Evolutionary conservation across 2,113 vertebrate species (phyloP).

Genomic region (Origma solitaria): DNA sequence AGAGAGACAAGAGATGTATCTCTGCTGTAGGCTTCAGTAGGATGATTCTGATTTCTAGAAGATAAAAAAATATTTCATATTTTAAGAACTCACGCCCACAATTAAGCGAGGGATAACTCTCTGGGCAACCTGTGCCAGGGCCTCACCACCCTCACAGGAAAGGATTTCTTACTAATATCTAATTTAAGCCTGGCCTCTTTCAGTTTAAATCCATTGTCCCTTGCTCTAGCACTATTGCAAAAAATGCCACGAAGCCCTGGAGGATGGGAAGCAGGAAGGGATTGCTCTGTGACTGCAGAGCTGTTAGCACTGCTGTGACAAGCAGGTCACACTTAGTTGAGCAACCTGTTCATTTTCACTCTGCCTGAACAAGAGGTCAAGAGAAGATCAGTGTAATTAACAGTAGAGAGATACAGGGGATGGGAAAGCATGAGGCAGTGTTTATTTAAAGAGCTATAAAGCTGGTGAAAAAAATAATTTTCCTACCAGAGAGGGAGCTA

Average conservation of each 20-base stretch:
- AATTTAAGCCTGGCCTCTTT: background rate
- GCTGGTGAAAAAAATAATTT: background rate
- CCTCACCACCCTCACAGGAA: background rate
- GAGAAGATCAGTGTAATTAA: background rate
- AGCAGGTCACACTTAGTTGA: background rate
- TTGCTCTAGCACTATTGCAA: background rate
- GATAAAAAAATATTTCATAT: background rate
- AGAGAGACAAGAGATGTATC: background rate
- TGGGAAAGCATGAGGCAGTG: background rate
- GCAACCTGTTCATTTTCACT: background rate
- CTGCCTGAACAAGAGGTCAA: background rate
- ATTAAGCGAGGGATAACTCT: background rate
- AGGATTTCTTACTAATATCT: background rate
- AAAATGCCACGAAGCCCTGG: background rate
- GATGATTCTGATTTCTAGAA: background rate
- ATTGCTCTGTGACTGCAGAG: background rate
- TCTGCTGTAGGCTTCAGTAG: background rate
- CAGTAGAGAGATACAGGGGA: background rate
- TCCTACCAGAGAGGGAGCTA: background rate
- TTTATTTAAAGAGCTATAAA: constrained; percentile 15
- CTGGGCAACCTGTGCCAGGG: background rate
- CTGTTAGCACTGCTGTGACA: background rate
- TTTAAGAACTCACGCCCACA: background rate
- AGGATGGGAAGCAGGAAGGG: background rate
- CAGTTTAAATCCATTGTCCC: background rate